Conservation (phyloP, 2,888 invertebrate genomes). For the Synanthedon tipuliformis region DNA sequence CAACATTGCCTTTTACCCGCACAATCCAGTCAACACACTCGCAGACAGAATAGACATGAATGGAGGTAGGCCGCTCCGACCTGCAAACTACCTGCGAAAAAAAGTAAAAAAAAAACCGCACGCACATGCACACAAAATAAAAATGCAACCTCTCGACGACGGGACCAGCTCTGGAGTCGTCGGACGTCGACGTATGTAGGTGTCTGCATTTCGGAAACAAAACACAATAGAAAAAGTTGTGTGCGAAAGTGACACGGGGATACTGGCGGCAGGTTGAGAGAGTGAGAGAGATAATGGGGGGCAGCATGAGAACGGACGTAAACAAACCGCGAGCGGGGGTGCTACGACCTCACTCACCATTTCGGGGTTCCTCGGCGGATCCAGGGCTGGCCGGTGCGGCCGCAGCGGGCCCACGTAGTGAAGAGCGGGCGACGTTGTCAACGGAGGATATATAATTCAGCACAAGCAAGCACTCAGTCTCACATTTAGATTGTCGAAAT, state of each 20-base stretch:
- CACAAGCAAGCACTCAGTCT: constrained; percentile 48
- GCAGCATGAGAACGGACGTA: constrained; percentile 60
- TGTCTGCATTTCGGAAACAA: constrained; percentile 68
- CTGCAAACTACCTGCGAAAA: constrained; percentile 58
- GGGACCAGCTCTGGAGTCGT: constrained; percentile 48
- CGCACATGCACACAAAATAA: constrained; percentile 49
- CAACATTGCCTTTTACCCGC: background rate
- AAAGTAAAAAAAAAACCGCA: constrained; percentile 47
- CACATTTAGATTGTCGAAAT: constrained; percentile 38
- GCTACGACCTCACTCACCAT: constrained; percentile 69
- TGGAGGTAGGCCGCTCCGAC: constrained; percentile 26
- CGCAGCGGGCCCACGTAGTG: constrained; percentile 13
- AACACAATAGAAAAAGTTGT: constrained; percentile 66
- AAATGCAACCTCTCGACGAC: constrained; percentile 52
- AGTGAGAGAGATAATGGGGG: constrained; percentile 14
- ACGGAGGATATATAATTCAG: constrained; percentile 15
- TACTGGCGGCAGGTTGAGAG: constrained; percentile 65
- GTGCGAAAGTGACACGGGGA: constrained; percentile 58
- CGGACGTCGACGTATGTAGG: constrained; percentile 48
- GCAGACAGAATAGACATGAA: constrained; percentile 21
- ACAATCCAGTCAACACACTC: background rate
- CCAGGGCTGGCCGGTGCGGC: constrained; percentile 31
- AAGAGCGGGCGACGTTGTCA: constrained; percentile 48
- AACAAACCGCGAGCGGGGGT: constrained; percentile 64
- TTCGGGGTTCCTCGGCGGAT: constrained; percentile 55